Evolutionary conservation across 2,888 invertebrate genomes (phyloP), one percentile per base, ranked within the genome.

Genomic region (Drosophila hamatofila): DNA sequence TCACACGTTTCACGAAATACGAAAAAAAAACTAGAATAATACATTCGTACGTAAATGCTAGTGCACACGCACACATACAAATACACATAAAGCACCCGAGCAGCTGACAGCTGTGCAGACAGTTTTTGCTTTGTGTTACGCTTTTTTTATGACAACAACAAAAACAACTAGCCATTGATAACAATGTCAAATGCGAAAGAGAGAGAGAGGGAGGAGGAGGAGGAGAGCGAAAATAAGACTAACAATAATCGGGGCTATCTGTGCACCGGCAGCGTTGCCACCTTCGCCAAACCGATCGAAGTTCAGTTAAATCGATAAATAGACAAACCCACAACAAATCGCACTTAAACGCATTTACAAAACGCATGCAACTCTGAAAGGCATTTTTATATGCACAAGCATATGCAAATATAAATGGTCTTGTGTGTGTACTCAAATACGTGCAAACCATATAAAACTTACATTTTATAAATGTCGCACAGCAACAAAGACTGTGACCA

Each of bases 41-140:
- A 25, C 56, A 61, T 68, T 25, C 21, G 44, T 48, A 59, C 55
- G 55, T 35, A 37, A 49, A 35, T 55, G 46, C 39, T 52, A 66
- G 66, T 30, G 65, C 54, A 51, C 54, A 68, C 44, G 11, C 51
- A 71, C 35, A 61, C 42, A 58, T 16, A 54, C 48, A 30, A n/a
- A 69, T 33, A 56, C 23, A 41, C 37, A 30, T 25, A 57, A 44
- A 46, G 41, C 57, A 68, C 41, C 27, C 41, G 65, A 70, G 80
- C 86, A 88, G 88, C 88, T 85, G 87, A 75, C 83, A 83, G 86
- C 88, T 83, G 83, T 86, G 83, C 68, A 57, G 69, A 77, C 70
- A 63, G 48, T 77, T 83, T 77, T 79, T 77, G 73, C 86, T 83
- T 83, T 83, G 80, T 80, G 78, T 52, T 70, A 65, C 58, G 71